Percentiles rank a stretch among this genome's conserved stretches.
Conservation (phyloP, 2,113 vertebrate species). For the Puntigrus tetrazona region DNA sequence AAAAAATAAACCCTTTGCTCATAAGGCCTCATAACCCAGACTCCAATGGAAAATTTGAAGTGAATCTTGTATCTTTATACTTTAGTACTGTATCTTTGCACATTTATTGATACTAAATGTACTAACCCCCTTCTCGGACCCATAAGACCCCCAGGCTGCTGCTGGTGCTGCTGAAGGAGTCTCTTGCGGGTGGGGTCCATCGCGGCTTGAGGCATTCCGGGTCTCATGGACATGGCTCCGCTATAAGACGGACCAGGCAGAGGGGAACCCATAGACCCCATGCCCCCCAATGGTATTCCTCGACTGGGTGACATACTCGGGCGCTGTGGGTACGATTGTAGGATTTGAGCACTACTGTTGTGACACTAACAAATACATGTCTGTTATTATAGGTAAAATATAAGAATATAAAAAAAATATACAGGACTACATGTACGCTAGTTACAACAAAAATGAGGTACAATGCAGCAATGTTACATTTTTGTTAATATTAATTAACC, state of each 20-base stretch:
- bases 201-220: conserved; percentile 84
- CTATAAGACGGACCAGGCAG: conserved; percentile 84
- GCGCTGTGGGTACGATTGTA: conserved; percentile 71
- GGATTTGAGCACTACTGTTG: neutral
- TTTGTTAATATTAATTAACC: neutral
- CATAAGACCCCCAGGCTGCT: conserved; percentile 75
- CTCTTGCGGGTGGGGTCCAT: conserved; percentile 92
- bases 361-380: neutral
- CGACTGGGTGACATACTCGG: conserved; percentile 82
- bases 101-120: neutral
- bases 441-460: neutral
- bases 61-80: too few species aligned
- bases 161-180: conserved; percentile 82
- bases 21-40: neutral
- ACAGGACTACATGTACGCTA: neutral
- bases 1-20: neutral
- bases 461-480: neutral
- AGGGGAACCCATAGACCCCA: conserved; percentile 82
- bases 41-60: neutral
- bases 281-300: conserved; percentile 82
- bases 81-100: too few species aligned
- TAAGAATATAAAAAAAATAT: neutral
- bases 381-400: neutral
- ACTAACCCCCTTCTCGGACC: conserved; percentile 88
- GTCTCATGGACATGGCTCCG: conserved; percentile 81